Percentiles rank a stretch among this genome's conserved stretches.
Evolutionary conservation across 2,797 vertebrate species (phyloP).

Genomic region (Ficedula albicollis): DNA sequence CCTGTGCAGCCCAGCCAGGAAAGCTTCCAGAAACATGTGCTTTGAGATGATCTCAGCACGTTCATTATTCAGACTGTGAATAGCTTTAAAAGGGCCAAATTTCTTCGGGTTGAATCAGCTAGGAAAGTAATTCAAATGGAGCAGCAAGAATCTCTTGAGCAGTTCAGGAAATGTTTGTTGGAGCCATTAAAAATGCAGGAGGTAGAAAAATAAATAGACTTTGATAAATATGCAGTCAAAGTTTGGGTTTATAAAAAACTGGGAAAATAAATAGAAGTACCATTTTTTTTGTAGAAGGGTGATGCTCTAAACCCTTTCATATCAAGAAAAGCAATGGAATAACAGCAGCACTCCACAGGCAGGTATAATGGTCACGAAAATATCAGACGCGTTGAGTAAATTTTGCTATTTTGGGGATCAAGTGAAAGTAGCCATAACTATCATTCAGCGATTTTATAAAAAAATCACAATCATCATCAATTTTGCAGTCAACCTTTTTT

Average conservation of each 20-base stretch:
- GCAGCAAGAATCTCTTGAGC: neutral
- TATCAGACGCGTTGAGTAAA: neutral
- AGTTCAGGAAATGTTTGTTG: neutral
- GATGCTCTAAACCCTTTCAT: neutral
- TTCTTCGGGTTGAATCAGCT: neutral
- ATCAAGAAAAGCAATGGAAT: neutral
- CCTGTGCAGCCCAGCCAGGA: neutral
- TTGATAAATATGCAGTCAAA: neutral
- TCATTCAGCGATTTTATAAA: neutral
- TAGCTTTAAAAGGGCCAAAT: conserved; percentile 6
- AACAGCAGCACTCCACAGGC: neutral
- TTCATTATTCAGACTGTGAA: neutral
- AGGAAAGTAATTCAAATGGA: neutral
- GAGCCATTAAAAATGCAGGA: neutral
- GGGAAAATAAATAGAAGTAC: neutral
- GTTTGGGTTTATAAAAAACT: neutral
- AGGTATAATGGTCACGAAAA: neutral
- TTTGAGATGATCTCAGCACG: neutral
- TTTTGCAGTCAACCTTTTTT: neutral
- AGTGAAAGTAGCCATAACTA: neutral
- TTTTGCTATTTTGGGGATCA: neutral
- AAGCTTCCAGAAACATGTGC: conserved; percentile 12
- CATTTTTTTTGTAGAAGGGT: neutral
- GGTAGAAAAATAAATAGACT: neutral
- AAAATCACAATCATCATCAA: neutral